phyloP scores from a whole-genome alignment of 2,797 vertebrate genomes.

The Helarctos malayanus region DNA sequence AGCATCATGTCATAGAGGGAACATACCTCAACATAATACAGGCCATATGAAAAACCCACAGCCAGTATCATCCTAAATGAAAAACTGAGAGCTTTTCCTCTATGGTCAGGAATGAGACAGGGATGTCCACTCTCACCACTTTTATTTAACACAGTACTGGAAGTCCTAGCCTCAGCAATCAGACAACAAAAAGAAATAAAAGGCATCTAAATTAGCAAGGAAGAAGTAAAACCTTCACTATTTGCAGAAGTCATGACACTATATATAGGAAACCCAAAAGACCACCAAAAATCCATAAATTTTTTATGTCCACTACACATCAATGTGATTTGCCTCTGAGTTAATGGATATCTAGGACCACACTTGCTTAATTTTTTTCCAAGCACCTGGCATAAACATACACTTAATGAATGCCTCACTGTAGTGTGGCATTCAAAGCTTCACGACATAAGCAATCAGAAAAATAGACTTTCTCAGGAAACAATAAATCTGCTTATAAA shows the following conservation, averaged over 20 bases:
- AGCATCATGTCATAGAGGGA: not conserved
- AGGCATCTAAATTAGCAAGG: not conserved
- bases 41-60: not conserved
- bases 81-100: not conserved
- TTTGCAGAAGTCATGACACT: not conserved
- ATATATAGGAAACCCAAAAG: not conserved
- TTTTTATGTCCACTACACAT: not conserved
- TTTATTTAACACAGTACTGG: not conserved
- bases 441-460: not conserved
- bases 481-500: conserved; percentile 14
- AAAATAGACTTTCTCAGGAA: not conserved
- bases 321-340: not conserved
- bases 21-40: not conserved
- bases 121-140: not conserved
- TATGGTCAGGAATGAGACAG: not conserved
- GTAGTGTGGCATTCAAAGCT: not conserved
- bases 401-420: not conserved
- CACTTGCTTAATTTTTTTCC: not conserved
- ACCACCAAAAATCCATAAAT: not conserved
- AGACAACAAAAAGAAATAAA: not conserved
- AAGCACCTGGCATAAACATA: not conserved
- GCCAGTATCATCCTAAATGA: not conserved
- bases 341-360: not conserved
- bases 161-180: not conserved
- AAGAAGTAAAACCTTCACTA: not conserved